Evolutionary conservation across 2,888 invertebrate species (phyloP), one percentile per base, ranked within the genome.

Genomic region (Napeogenes sylphis): DNA sequence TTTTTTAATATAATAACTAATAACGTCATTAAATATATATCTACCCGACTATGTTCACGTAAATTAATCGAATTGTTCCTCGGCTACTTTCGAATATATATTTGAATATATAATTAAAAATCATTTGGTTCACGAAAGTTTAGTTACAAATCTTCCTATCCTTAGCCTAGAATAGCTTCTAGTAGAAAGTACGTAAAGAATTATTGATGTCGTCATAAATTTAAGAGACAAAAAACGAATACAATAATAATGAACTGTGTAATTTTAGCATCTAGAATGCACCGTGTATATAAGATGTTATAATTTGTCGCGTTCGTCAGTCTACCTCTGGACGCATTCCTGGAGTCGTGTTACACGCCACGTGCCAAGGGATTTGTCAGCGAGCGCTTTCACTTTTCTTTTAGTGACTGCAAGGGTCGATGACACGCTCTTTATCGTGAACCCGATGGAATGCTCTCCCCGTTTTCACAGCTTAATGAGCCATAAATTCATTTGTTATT

Each of bases 311-410:
- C 14, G 21, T 51, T 47, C 45, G 45, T 54, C 32, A 53, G 33
- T 38, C 42, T 38, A n/a, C 51, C 30, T 56, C 42, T 3, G 4
- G 71, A 72, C 75, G 74, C 78, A 81, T 84, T 81, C 71, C 75
- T 53, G 65, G 66, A 71, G 72, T 78, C 78, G 70, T 73, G 75
- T 81, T 78, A 78, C 80, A 70, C 64, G 60, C 68, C 80, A 76
- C 76, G 77, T 75, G 78, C 71, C 72, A 63, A 68, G 76, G 79
- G 76, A 83, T 80, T 82, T 79, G 81, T 81, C 82, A 78, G 73
- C 74, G 72, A 71, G 71, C 72, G 78, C 82, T 86, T 84, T 86
- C 86, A 81, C 83, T 85, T 75, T 84, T 79, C 81, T 76, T 79
- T 82, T 77, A 76, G 77, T 77, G 67, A 68, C 65, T 53, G 60